Evolutionary conservation across 2,113 vertebrate species (phyloP).

Genomic region (Hydrochoerus hydrochaeris): DNA sequence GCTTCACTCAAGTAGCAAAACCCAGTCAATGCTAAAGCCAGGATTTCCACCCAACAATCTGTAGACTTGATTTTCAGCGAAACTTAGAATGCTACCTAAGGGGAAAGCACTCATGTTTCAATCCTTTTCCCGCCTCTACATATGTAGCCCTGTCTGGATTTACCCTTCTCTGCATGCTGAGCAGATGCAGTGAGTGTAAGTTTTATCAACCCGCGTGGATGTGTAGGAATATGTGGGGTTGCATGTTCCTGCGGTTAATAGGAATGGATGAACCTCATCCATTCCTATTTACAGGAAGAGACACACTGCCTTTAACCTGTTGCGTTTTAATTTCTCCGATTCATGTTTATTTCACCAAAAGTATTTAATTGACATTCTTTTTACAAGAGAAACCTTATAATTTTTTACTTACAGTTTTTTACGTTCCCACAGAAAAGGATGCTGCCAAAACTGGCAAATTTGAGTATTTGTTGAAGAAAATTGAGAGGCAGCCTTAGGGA

Average conservation of each 20-base stretch:
- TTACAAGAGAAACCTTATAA: not conserved
- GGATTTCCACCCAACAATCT: not conserved
- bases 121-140: accelerated
- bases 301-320: not conserved
- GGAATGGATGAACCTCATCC: not conserved
- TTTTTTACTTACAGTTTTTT: not conserved
- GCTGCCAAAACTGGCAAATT: not conserved
- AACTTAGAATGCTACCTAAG: not conserved
- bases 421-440: not conserved
- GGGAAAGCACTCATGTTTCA: not conserved
- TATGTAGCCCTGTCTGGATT: not conserved
- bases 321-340: not conserved
- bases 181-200: not conserved
- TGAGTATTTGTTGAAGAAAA: not conserved
- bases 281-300: not conserved
- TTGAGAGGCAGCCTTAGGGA: too few relatives aligned
- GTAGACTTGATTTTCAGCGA: not conserved
- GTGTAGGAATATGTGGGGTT: not conserved
- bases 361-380: not conserved
- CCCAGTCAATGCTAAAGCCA: not conserved
- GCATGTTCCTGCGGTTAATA: too few relatives aligned
- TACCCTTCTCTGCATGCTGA: not conserved
- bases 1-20: not conserved
- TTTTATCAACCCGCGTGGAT: not conserved
- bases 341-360: not conserved